phyloP scores from a whole-genome alignment of 2,888 invertebrate species.

The Busseola fusca region DNA sequence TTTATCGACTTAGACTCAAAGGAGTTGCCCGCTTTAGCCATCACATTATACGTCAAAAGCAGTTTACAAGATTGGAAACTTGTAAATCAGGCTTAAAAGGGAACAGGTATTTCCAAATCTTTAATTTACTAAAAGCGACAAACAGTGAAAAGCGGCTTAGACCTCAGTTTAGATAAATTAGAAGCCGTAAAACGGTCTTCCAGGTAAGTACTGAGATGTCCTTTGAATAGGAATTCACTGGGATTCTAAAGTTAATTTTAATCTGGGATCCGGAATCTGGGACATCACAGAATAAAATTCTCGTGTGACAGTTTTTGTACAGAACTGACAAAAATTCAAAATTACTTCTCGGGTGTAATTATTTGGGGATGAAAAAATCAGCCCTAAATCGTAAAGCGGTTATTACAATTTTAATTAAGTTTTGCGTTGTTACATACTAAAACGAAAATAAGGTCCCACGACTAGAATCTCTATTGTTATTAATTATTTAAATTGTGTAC shows the following conservation, averaged over 20 bases:
- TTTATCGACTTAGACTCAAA: neutral
- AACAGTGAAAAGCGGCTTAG: neutral
- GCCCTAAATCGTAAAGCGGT: neutral
- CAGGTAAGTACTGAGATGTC: neutral
- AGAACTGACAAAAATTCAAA: too few relatives aligned
- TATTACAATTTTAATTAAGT: neutral
- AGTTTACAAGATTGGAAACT: too few relatives aligned
- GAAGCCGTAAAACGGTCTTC: neutral
- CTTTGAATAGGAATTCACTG: neutral
- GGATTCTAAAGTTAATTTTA: too few relatives aligned
- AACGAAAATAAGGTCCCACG: neutral
- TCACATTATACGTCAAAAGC: neutral
- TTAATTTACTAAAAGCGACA: neutral
- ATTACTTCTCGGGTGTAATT: too few relatives aligned
- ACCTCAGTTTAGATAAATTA: conserved; percentile 1
- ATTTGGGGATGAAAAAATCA: too few relatives aligned
- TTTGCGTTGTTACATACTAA: neutral
- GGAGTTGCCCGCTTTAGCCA: neutral
- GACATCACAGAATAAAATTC: neutral
- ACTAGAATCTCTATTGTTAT: neutral
- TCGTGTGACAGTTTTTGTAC: too few relatives aligned
- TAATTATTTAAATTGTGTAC: neutral
- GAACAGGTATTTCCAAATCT: neutral
- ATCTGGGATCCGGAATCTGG: too few relatives aligned
- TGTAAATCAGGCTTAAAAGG: neutral